Percentiles rank a stretch among this genome's conserved stretches.
Evolutionary conservation across 2,113 vertebrate genomes (phyloP).

Genomic region (Lamprologus lemairii): DNA sequence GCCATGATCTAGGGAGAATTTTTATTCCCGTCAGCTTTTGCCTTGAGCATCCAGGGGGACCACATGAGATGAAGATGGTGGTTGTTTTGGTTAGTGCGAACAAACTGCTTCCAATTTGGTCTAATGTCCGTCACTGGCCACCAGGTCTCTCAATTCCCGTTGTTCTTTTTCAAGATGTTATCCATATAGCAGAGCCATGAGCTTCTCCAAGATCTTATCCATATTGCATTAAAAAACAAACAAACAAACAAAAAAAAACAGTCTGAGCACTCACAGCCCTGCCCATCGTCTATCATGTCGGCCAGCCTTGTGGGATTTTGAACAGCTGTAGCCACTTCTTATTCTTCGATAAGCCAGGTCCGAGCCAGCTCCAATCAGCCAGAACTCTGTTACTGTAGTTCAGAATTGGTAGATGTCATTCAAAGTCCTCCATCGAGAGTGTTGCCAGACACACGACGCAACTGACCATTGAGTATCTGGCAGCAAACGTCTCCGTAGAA

Average conservation of each 20-base stretch:
- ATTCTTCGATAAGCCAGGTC: background rate
- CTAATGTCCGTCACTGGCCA: background rate
- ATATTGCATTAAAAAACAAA: background rate
- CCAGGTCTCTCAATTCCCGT: background rate
- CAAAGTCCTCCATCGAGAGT: background rate
- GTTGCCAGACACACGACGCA: background rate
- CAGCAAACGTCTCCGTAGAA: accelerated
- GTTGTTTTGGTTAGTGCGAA: background rate
- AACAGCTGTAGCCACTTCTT: background rate
- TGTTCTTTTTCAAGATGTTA: background rate
- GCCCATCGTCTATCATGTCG: background rate
- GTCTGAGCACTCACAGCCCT: background rate
- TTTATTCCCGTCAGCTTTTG: background rate
- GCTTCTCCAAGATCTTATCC: background rate
- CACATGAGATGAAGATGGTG: background rate
- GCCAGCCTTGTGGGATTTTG: background rate
- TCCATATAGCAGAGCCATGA: background rate
- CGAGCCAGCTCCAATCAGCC: background rate
- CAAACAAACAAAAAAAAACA: accelerated
- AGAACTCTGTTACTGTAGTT: background rate
- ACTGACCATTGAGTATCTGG: accelerated
- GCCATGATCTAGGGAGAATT: background rate
- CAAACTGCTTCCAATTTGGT: background rate
- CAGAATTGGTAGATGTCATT: background rate
- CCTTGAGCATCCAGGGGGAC: background rate